Evolutionary conservation across 2,797 vertebrate species (phyloP), one percentile per base, ranked within the genome.

Genomic region (Sphenodon punctatus): DNA sequence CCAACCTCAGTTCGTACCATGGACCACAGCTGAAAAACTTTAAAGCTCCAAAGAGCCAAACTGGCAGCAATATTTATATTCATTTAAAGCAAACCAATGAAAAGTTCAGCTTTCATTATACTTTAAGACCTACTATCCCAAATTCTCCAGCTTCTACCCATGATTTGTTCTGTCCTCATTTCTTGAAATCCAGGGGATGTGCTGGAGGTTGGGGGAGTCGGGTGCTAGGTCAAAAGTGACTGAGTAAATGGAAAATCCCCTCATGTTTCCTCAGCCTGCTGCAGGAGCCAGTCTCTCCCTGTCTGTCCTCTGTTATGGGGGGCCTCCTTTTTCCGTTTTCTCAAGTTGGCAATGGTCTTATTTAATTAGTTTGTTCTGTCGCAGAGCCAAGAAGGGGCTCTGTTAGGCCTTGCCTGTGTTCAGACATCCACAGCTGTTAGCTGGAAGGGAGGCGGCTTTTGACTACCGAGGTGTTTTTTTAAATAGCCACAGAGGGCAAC

Each of bases 251-350:
- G 68, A 55, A 13, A 88, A 85, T 63, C 85, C 51, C 45, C 48
- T 89, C 63, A 38, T 60, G 51, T 80, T 68, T 80, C 83, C 84
- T 70, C 77, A 79, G 41, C 74, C 72, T 43, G 25, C 39, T 7
- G 56, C 46, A 68, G 41, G 39, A 53, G 69, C 73, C 10, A n/a
- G 56, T 67, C 66, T 69, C 88, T 73, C 81, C 74, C 49, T 22
- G 65, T 64, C 74, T 34, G 36, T 67, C 43, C 48, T 51, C 80
- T 68, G 49, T 85, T 90, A 85, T 74, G 86, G 88, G 90, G 61
- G 89, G 92, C 85, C 82, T 92, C 91, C 83, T 89, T 92, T 93
- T 92, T 92, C 86, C 79, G n/a, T 88, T 78, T 70, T 65, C 76
- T 70, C 60, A 55, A 84, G 82, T 91, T 85, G 91, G 73, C 86